Evolutionary conservation across 2,797 vertebrate species (phyloP), one percentile per base, ranked within the genome.

Genomic region (Bucorvus abyssinicus): DNA sequence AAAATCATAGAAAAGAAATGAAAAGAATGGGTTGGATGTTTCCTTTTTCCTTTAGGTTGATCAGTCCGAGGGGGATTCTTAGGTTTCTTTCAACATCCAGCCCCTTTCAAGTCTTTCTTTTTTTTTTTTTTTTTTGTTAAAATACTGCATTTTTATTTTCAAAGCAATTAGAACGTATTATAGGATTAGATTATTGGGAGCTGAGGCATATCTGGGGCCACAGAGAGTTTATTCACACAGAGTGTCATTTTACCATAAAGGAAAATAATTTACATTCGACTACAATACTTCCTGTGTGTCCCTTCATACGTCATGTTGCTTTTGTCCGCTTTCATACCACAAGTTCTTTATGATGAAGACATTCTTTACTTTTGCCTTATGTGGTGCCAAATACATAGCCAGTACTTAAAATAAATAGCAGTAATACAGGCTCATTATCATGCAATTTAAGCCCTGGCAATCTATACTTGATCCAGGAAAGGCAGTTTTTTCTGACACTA

Each of bases 391-490:
- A 86, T 61, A 90, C 32, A 17, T 87, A 79, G 87, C 49, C 1
- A 2, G 57, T 65, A 95, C 77, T 96, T 95, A 94, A 94, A 96
- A 95, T 93, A 97, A 95, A 95, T 86, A 96, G 88, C 92, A 78
- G 79, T 75, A 95, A 96, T 88, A 91, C 75, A 88, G 56, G 34
- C 65, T 92, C 52, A 94, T 96, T 95, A 95, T 84, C 92, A 94
- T 70, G 73, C 91, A 95, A 67, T 96, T 95, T 89, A 95, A 96
- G 36, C 67, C 75, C 67, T 85, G 81, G 78, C 90, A 93, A 90
- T 80, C 81, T 77, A 92, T 24, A 45, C 68, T 78, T 75, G 71
- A 94, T 80, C 45, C 81, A 83, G 86, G 81, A 90, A 94, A 95
- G 85, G 8, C 81, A 64, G 5, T 88, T 94, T 94, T 68, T 95